Conservation (phyloP, 2,797 vertebrate species). For the Pitangus sulphuratus region DNA sequence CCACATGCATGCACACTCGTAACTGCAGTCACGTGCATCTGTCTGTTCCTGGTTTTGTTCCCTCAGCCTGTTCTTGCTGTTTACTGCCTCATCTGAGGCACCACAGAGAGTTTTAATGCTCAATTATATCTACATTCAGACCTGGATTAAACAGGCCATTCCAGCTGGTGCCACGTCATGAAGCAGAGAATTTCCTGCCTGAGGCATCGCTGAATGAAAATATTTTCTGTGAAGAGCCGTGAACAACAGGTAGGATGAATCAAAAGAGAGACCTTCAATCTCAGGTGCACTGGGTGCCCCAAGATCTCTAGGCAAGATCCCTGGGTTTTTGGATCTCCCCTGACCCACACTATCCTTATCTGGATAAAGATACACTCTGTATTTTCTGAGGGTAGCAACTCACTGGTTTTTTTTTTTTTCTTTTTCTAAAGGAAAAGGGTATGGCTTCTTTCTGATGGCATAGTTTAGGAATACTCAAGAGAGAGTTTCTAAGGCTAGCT, state of each 20-base stretch:
- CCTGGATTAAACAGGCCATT: background rate
- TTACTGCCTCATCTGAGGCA: background rate
- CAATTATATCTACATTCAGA: background rate
- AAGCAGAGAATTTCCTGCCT: background rate
- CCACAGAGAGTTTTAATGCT: background rate
- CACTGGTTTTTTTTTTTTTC: background rate
- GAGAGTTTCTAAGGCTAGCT: background rate
- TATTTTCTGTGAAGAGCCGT: background rate
- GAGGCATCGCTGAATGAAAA: background rate
- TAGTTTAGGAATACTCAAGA: background rate
- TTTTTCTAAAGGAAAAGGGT: background rate
- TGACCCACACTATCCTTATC: too few species aligned
- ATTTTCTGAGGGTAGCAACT: background rate
- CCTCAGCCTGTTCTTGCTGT: background rate
- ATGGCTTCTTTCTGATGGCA: background rate
- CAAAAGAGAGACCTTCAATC: background rate
- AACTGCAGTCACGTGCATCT: background rate
- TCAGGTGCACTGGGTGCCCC: background rate
- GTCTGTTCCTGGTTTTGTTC: background rate
- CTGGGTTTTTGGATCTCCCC: background rate
- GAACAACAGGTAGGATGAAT: background rate
- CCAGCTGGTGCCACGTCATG: background rate
- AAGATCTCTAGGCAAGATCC: background rate
- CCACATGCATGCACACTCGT: background rate
- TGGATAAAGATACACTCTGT: background rate